These are phyloP conservation scores for Drosophila erecta DNA, from an alignment of 1,140 invertebrate species.

Conservation along the genomic window DNA sequence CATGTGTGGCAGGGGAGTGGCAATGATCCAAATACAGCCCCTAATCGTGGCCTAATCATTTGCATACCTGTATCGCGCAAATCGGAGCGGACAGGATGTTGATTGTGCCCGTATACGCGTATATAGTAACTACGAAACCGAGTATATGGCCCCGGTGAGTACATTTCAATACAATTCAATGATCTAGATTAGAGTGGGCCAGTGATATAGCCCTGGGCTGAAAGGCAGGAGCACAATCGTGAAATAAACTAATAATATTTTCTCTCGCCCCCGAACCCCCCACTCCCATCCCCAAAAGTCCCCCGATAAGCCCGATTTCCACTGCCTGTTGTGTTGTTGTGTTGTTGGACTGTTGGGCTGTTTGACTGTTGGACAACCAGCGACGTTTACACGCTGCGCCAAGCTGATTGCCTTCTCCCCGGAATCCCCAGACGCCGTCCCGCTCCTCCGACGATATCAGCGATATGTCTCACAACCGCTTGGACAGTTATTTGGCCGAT, in stretches of 20 bases:
- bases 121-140: constrained; percentile 19
- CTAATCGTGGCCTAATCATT: constrained; percentile 59
- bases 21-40: constrained; percentile 23
- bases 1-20: constrained; percentile 1
- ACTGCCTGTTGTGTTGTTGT: neutral
- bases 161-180: constrained; percentile 64
- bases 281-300: neutral
- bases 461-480: constrained; percentile 64
- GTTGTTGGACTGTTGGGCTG: constrained; percentile 4
- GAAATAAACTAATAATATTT: constrained; percentile 63
- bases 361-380: constrained; percentile 46
- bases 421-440: neutral
- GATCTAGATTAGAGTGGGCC: constrained; percentile 68
- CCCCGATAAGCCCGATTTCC: constrained; percentile 48
- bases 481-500: constrained; percentile 44
- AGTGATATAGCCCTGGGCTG: constrained; percentile 40
- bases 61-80: constrained; percentile 54
- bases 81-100: constrained; percentile 73
- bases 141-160: constrained; percentile 42
- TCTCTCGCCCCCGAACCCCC: constrained; percentile 1
- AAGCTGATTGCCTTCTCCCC: constrained; percentile 32
- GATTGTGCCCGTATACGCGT: constrained; percentile 38
- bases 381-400: constrained; percentile 50
- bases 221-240: constrained; percentile 38
- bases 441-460: constrained; percentile 48